Evolutionary conservation across 2,797 vertebrate genomes (phyloP).

Genomic region (Micromesistius poutassou): DNA sequence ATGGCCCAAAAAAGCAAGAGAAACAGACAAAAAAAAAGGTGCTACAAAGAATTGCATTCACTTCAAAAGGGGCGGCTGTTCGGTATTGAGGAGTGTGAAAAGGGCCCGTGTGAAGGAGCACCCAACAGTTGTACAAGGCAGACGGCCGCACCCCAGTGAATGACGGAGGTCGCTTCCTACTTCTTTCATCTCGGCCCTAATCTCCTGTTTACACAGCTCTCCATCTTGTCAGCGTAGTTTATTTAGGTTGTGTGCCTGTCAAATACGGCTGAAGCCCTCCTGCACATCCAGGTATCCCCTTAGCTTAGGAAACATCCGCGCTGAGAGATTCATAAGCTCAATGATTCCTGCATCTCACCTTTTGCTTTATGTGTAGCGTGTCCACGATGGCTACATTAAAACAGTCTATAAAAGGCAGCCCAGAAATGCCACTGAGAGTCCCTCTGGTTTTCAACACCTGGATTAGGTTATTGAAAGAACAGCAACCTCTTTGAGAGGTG

Average conservation of each 20-base stretch:
- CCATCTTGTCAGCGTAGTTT: conserved; percentile 72
- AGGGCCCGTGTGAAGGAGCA: neutral
- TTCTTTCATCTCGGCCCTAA: conserved; percentile 75
- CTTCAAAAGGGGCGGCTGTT: neutral
- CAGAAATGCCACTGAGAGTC: conserved; percentile 34
- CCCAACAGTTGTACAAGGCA: neutral
- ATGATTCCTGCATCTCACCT: conserved; percentile 30
- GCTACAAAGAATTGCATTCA: neutral
- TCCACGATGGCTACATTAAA: neutral
- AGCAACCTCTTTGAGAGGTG: conserved; percentile 5
- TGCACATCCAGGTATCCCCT: conserved; percentile 46
- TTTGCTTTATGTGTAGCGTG: neutral
- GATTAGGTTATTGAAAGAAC: neutral
- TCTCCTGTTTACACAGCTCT: conserved; percentile 79
- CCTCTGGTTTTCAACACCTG: conserved; percentile 32
- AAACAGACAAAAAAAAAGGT: neutral
- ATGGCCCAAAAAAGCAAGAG: neutral
- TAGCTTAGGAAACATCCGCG: conserved; percentile 56
- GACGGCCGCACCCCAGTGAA: conserved; percentile 26
- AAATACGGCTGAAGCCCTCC: conserved; percentile 52
- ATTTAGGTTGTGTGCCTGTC: conserved; percentile 69
- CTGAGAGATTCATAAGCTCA: conserved; percentile 64
- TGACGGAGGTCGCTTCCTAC: conserved; percentile 51
- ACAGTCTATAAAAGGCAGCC: conserved; percentile 9
- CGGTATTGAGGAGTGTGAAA: neutral